Evolutionary conservation across 2,888 invertebrate species (phyloP), one percentile per base, ranked within the genome.

Genomic region (Apotomis betuletana): DNA sequence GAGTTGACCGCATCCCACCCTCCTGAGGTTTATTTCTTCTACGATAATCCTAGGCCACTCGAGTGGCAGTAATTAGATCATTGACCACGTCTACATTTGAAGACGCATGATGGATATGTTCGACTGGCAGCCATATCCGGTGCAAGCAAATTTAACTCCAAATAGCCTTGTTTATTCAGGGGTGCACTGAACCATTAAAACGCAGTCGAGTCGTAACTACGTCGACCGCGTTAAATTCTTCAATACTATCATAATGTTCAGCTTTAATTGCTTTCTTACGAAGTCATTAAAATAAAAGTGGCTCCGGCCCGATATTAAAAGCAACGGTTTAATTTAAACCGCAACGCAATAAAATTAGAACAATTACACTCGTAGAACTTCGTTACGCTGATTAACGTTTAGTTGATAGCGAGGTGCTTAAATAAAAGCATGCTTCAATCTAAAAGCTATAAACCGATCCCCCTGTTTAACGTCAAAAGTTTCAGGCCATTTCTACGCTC

Each of bases 131-230:
- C 85, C 87, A 89, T 91, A 90, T 93, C 92, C 92, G 92, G 92
- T 86, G 86, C 85, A 87, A 89, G 91, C 91, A 90, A 91, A 91
- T 90, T 92, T 90, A 91, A 91, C 91, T 89, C 79, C 84, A 80
- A 89, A 89, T 90, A 90, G 87, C 82, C 86, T 83, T 92, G 92
- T 92, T 92, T 92, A 92, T 90, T 89, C 89, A 90, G 91, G 90
- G 91, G 92, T 90, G 91, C 92, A 91, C 78, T 91, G 92, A 92
- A 92, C 92, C 89, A 92, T 90, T 91, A 89, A 90, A 89, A 87
- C 85, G 80, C 84, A 85, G 85, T 83, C 79, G 76, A 87, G 86
- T 87, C 89, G 88, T 90, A 87, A 90, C 90, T 83, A 85, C 87
- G 82, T 85, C 87, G 87, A 89, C 89, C 88, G 87, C 90, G 90